Base-by-base conservation (phyloP, 2,113 vertebrate genomes). In the Bubo blakistoni region DNA sequence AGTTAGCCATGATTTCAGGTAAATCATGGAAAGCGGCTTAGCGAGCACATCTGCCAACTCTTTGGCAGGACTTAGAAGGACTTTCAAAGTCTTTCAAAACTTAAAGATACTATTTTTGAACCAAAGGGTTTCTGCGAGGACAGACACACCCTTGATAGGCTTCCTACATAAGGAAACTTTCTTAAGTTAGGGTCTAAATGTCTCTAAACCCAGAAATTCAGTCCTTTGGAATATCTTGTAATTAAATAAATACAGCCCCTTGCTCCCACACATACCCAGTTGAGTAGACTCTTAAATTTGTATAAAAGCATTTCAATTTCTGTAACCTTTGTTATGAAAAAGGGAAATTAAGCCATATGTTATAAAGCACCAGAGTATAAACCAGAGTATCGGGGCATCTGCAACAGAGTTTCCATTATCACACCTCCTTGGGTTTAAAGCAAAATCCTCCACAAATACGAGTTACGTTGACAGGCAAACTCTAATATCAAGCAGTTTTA, bases 1-100 rank as follows among this genome's bases (percentile, higher is more conserved):
- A 42, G 40, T 42, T 42, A 42, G 40, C 40, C 40, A 42, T 42
- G 40, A 42, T 14, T 42, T 42, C 40, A 42, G 40, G 40, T 42
- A 42, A 42, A 42, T 42, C 40, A 42, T 42, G 40, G 40, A 42
- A 14, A 42, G 40, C 40, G 40, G 40, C 40, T 42, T 42, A 12
- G 40, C 40, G 13, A 42, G 40, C 40, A 42, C 40, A 42, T 42
- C 40, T 42, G 40, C 40, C 40, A 13, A 42, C 40, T 42, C 40
- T 42, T 42, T 42, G 40, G 40, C 40, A 42, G 40, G 40, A 42
- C 40, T 42, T 42, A 12, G 40, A 13, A 42, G 40, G 40, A 42
- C 40, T 42, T 13, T 93, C 47, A 32, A 76, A 92, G 59, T 67
- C 34, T 47, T 90, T 74, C 79, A 90, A 81, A 94, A 73, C 32